Evolutionary conservation across 1,140 invertebrate species (phyloP), one percentile per base, ranked within the genome.

Genomic region (Drosophila novamexicana): DNA sequence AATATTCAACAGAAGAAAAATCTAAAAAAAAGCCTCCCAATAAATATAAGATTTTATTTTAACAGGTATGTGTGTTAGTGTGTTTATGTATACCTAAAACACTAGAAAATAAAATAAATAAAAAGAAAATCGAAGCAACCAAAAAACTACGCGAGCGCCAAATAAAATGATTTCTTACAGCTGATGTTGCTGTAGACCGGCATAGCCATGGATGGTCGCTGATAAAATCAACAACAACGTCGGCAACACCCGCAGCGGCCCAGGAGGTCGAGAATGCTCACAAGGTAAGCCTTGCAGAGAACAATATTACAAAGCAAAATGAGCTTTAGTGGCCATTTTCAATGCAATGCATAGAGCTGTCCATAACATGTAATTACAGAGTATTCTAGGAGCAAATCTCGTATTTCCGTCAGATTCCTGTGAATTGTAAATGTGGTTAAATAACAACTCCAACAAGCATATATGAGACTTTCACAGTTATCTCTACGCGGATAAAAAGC

Each of bases 211-310:
- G 29, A 45, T 10, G 14, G 14, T 36, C 42, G 36, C 37, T 47
- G 57, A 47, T 59, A 59, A 59, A 59, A 47, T 59, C 32, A 36
- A 47, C 22, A 47, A 59, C 29, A 36, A 29, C 40, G 29, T 42
- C 42, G n/a, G 47, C 22, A 29, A 29, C 22, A 4, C 22, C 22
- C 22, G 4, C 22, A 29, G 4, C 22, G 4, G 22, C 5, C 4
- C 22, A 29, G 22, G 5, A 29, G 22, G 22, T 29, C 2, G 22
- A 29, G 22, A 29, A 5, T 29, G 6, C 22, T 29, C 22, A 29
- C 22, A 29, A 29, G 22, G 3, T 29, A 29, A 22, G 3, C 2
- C 18, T 18, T 1, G 18, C 1, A 1, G 18, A 18, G 18, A 22
- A 22, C 22, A 22, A 22, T 3, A 22, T 22, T 22, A 22, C 22